Conservation (phyloP, 2,797 vertebrate species). For the Bradypus variegatus region DNA sequence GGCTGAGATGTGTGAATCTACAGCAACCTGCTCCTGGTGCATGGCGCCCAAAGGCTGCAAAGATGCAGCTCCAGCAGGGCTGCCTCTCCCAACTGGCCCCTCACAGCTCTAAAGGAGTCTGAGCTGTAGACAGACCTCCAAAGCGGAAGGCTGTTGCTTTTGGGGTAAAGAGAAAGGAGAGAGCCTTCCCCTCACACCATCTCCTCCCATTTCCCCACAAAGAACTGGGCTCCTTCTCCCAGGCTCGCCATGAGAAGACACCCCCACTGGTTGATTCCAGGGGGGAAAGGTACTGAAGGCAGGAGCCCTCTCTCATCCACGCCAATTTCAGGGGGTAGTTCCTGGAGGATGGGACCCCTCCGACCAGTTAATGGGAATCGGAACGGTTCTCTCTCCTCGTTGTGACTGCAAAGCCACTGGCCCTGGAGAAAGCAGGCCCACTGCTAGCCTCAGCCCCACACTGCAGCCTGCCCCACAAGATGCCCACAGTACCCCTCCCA, state of each 20-base stretch:
- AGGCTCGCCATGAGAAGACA: background rate
- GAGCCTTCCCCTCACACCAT: background rate
- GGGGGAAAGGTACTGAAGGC: background rate
- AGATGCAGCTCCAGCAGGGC: background rate
- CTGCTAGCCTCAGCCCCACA: background rate
- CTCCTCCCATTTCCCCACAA: background rate
- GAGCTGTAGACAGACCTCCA: background rate
- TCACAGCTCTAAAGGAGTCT: background rate
- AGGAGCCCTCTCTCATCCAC: background rate
- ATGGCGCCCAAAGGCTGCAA: background rate
- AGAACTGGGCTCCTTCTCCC: background rate
- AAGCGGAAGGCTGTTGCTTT: background rate
- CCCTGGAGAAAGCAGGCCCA: background rate
- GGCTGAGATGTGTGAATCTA: background rate
- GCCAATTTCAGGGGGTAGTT: background rate
- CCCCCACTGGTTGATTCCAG: background rate
- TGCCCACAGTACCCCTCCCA: background rate
- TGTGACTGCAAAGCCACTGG: background rate
- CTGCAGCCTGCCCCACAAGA: background rate
- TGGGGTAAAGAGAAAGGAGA: background rate
- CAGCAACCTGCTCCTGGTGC: background rate
- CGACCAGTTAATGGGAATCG: background rate
- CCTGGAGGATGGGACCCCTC: background rate
- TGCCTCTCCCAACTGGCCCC: background rate
- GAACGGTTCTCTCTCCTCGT: background rate